Base-by-base conservation (phyloP, 2,888 invertebrate species). In the Pachymerium ferrugineum region DNA sequence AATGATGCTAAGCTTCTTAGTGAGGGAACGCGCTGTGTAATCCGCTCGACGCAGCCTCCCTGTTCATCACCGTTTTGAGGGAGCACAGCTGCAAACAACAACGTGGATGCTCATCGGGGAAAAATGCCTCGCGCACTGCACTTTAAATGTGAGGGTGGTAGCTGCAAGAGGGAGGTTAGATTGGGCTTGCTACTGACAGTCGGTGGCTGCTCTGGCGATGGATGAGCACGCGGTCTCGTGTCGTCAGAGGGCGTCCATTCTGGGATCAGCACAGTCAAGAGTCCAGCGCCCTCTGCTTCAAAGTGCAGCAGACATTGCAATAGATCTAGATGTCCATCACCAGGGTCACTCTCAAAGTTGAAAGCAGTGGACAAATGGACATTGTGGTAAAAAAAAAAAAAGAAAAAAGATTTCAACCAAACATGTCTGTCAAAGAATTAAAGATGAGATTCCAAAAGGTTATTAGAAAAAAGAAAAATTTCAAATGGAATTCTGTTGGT, bases 1-100 rank as follows among this genome's bases (percentile, higher is more conserved):
- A 62, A 28, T 62, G 62, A 62, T 62, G 22, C 62, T 62, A 62
- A 62, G 62, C 62, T 62, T 62, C 62, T 62, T 62, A 62, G 25
- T 62, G 28, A 62, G 62, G 62, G 62, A 62, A 62, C 62, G 62
- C 62, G 62, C 62, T 6, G 62, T 62, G 62, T 62, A 62, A 62
- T 62, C 62, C 62, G 62, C 62, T 62, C 25, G 62, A 62, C 62
- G 62, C 62, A 62, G 62, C 62, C 62, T 62, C 62, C 62, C 62
- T 62, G 62, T 62, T 62, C 62, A 62, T 62, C 62, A 62, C 62
- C 62, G 62, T 62, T 62, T 62, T 62, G 62, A 62, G 62, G 62
- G 14, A n/a, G 62, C 62, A 62, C 62, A 62, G 62, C 62, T 62
- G 62, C 62, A 47, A 47, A 47, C 47, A 47, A 47, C 47, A 47